Percentiles rank a stretch among this genome's conserved stretches.
Evolutionary conservation across 2,888 invertebrate species (phyloP).

Genomic region (Chloroclysta siterata): DNA sequence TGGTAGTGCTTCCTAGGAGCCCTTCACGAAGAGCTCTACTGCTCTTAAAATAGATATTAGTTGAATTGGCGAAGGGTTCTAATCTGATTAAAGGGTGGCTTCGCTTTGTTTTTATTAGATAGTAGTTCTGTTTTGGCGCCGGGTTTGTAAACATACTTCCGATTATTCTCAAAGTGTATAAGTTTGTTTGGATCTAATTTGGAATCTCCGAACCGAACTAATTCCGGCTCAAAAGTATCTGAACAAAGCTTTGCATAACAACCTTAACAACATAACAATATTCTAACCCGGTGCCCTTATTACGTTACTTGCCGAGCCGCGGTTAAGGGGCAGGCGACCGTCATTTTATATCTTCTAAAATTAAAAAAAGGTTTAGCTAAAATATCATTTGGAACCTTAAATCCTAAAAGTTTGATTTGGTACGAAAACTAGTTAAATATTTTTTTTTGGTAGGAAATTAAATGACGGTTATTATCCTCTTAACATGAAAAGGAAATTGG

Average conservation of each 20-base stretch:
- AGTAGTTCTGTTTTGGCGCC: constrained; percentile 1
- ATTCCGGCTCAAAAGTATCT: constrained; percentile 15
- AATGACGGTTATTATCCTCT: too few relatives aligned
- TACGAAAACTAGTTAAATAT: too few relatives aligned
- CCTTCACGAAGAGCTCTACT: too few relatives aligned
- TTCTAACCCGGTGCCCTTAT: constrained; percentile 6
- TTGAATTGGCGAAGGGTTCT: not conserved
- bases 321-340: too few relatives aligned
- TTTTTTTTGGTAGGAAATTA: too few relatives aligned
- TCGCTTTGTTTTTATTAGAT: not conserved
- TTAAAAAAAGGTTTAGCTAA: too few relatives aligned
- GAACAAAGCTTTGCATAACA: constrained; percentile 20
- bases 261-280: constrained; percentile 15
- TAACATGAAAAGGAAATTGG: too few relatives aligned
- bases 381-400: too few relatives aligned
- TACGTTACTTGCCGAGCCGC: not conserved
- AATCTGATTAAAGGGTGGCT: not conserved
- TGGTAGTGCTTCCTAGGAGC: too few relatives aligned
- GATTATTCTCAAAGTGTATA: not conserved
- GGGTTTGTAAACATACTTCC: not conserved
- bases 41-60: too few relatives aligned
- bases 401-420: too few relatives aligned
- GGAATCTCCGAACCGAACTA: constrained; percentile 16
- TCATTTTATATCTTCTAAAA: too few relatives aligned
- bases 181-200: constrained; percentile 19